Evolutionary conservation across 1,140 invertebrate genomes (phyloP).

Genomic region (Drosophila erecta): DNA sequence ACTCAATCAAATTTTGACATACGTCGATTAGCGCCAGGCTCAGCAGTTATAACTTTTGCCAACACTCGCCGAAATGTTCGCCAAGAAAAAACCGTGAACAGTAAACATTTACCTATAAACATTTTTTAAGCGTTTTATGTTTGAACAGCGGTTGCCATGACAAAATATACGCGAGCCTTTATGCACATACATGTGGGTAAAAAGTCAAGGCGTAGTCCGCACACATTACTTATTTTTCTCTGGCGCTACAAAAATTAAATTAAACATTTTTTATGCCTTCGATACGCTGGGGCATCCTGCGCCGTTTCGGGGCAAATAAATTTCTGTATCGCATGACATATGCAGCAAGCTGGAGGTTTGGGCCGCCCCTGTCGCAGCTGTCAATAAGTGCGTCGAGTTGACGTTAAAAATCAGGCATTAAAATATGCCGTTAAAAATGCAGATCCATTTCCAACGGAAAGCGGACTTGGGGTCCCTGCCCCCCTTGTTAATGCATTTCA

Average conservation of each 20-base stretch:
- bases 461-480: constrained; percentile 9
- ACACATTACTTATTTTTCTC: constrained; percentile 36
- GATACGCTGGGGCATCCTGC: neutral
- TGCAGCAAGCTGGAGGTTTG: constrained; percentile 61
- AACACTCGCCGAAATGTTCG: neutral
- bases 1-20: constrained; percentile 69
- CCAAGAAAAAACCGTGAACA: constrained; percentile 11
- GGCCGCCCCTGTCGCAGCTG: constrained; percentile 69
- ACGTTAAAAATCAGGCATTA: constrained; percentile 82
- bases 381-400: constrained; percentile 78
- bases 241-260: constrained; percentile 66
- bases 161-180: constrained; percentile 23
- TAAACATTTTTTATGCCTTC: constrained; percentile 76
- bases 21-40: constrained; percentile 57
- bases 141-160: constrained; percentile 73
- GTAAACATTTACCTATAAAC: constrained; percentile 75
- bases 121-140: constrained; percentile 80
- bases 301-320: constrained; percentile 61
- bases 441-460: constrained; percentile 40
- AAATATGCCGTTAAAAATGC: constrained; percentile 81
- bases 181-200: constrained; percentile 8
- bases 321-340: constrained; percentile 82
- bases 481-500: constrained; percentile 75
- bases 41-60: constrained; percentile 4
- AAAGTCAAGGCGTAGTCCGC: constrained; percentile 28